These are phyloP conservation scores for Chaetura pelagica DNA, from an alignment of 2,113 vertebrate species.

Conservation along the genomic window DNA sequence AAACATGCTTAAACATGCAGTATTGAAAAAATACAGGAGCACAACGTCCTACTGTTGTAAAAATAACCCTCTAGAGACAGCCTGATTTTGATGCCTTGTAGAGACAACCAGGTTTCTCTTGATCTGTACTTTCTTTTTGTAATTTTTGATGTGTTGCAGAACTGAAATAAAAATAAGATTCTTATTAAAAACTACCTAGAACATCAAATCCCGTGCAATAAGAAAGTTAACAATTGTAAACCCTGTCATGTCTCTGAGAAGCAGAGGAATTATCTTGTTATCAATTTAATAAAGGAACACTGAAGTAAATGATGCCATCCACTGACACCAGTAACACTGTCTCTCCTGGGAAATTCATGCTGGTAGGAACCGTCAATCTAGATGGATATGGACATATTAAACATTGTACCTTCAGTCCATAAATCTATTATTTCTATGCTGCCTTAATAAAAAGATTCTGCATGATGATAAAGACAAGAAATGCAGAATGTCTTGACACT, in stretches of 20 bases:
- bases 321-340: slow-evolving; percentile 83
- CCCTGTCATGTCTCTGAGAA: slow-evolving; percentile 82
- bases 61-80: not conserved
- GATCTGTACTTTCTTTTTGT: slow-evolving; percentile 24
- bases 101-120: slow-evolving; percentile 27
- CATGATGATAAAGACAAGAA: slow-evolving; percentile 82
- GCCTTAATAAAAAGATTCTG: slow-evolving; percentile 84
- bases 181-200: slow-evolving; percentile 81
- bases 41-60: not conserved
- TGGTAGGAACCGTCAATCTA: slow-evolving; percentile 85
- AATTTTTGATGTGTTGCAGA: slow-evolving; percentile 64
- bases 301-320: slow-evolving; percentile 86
- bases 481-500: slow-evolving; percentile 76
- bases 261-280: slow-evolving; percentile 90
- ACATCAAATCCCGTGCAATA: slow-evolving; percentile 79
- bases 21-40: not conserved
- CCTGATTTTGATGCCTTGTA: not conserved
- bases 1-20: not conserved
- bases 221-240: slow-evolving; percentile 81
- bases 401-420: slow-evolving; percentile 77
- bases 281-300: slow-evolving; percentile 88
- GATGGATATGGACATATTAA: slow-evolving; percentile 85
- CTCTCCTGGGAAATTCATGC: slow-evolving; percentile 92
- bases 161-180: slow-evolving; percentile 75
- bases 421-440: slow-evolving; percentile 76